Base-by-base conservation (phyloP, 1,140 invertebrate species). In the Bicyclus anynana region DNA sequence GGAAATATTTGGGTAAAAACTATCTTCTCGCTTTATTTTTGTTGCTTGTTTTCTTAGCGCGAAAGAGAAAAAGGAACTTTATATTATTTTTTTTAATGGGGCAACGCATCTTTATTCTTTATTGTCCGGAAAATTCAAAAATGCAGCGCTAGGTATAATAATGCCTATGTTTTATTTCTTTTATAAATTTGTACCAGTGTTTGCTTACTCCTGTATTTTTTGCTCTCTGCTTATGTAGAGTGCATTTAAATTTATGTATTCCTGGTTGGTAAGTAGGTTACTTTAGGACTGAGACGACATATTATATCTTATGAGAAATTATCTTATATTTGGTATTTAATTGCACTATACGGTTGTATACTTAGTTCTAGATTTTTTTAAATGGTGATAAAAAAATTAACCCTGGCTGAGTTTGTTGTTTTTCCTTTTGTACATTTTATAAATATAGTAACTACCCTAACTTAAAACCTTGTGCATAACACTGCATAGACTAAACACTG, bases 1-100 rank as follows among this genome's bases (percentile, higher is more conserved):
- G 1, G 44, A 16, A 17, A 16, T 47, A 47, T 47, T 47, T 47
- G 44, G 44, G 13, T 47, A 27, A 47, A 47, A 47, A 47, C 44
- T 47, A 47, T 47, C 44, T 47, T 7, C 23, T 6, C 20, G 21
- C 23, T 47, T 23, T 47, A 47, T 47, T 47, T 47, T 47, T 26
- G 20, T 27, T 47, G 27, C 5, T 47, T 26, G 6, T 47, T 47
- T 47, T 26, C 40, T 27, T 26, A 26, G 44, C 14, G 21, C 21
- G 10, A 44, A 44, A 10, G 29, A 5, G 40, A 12, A 20, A 44
- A 44, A 44, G n/a, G 18, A 44, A 44, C 40, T 44, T 44, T 44
- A 16, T 17, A 38, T 17, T 44, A 44, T 20, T 20, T 33, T 44
- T 44, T 18, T 44, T 44, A 20, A 44, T 12, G 10, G 37, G 1